Base-by-base conservation (phyloP, 2,888 invertebrate species). In the Cryptosula pallasiana region DNA sequence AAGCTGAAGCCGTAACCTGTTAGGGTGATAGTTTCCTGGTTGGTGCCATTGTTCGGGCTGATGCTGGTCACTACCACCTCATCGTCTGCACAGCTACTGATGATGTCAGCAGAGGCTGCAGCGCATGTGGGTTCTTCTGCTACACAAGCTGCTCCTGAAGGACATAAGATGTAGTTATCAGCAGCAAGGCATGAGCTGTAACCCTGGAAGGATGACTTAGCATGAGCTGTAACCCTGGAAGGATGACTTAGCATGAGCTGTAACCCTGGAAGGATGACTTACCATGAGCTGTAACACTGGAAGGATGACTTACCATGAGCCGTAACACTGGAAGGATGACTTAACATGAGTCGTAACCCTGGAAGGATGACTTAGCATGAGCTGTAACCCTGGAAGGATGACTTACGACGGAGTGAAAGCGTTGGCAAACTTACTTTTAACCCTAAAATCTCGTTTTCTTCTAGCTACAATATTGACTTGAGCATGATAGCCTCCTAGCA, bases 341-440 rank as follows among this genome's bases (percentile, higher is more conserved):
- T n/a, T n/a, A n/a, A n/a, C n/a, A n/a, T n/a, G n/a, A n/a, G n/a
- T n/a, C n/a, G n/a, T n/a, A n/a, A n/a, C n/a, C n/a, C n/a, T n/a
- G n/a, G n/a, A n/a, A n/a, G n/a, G n/a, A n/a, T n/a, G n/a, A n/a
- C n/a, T n/a, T n/a, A n/a, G n/a, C n/a, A n/a, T n/a, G n/a, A n/a
- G n/a, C n/a, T n/a, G n/a, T n/a, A n/a, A n/a, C n/a, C n/a, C n/a
- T n/a, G n/a, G n/a, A n/a, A n/a, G n/a, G n/a, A n/a, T n/a, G n/a
- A n/a, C n/a, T n/a, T n/a, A n/a, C n/a, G n/a, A n/a, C n/a, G n/a
- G n/a, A n/a, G n/a, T n/a, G n/a, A n/a, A n/a, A n/a, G n/a, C n/a
- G n/a, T n/a, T n/a, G n/a, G n/a, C n/a, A n/a, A n/a, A 63, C 63
- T 32, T 63, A 63, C 63, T 27, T 32, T 63, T 63, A 63, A 9